A percentile compares a stretch with the other conserved stretches of the same genome.
These are phyloP conservation scores for Brachionus rotundiformis DNA, from an alignment of 1,140 invertebrate species.

Conservation along the genomic window DNA sequence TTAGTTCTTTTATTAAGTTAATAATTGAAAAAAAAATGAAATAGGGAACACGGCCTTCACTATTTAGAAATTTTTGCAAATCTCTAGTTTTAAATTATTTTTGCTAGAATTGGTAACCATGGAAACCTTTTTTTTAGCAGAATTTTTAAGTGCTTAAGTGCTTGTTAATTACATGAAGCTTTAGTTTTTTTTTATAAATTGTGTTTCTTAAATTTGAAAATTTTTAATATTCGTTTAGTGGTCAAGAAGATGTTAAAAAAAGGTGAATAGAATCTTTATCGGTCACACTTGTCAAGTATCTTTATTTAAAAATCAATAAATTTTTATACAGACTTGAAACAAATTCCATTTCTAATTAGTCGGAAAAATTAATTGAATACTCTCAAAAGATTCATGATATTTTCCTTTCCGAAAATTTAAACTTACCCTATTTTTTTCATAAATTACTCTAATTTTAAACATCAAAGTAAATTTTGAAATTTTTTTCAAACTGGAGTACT, in stretches of 20 bases:
- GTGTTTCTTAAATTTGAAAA: conserved; percentile 3
- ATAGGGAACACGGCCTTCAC: conserved; percentile 25
- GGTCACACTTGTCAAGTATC: neutral
- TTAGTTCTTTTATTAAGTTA: conserved; percentile 25
- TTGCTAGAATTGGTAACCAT: neutral
- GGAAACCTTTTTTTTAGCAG: neutral
- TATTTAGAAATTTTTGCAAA: conserved; percentile 15
- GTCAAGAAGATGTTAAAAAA: neutral
- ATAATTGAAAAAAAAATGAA: neutral
- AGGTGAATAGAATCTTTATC: neutral
- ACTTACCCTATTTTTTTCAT: too few relatives aligned
- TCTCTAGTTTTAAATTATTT: neutral
- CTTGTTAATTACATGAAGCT: conserved; percentile 38
- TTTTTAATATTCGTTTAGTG: neutral
- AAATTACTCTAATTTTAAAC: too few relatives aligned
- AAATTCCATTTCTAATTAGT: neutral
- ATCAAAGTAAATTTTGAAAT: too few relatives aligned
- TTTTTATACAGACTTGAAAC: neutral
- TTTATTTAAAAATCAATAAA: neutral
- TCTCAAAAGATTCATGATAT: too few relatives aligned
- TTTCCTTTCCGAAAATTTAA: too few relatives aligned
- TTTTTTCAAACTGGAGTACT: too few relatives aligned
- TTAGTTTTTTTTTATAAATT: conserved; percentile 9
- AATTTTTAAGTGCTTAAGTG: conserved; percentile 32
- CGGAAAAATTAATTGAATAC: too few relatives aligned